Base-by-base conservation (phyloP, 2,113 vertebrate species). In the Mormyrus lacerda region DNA sequence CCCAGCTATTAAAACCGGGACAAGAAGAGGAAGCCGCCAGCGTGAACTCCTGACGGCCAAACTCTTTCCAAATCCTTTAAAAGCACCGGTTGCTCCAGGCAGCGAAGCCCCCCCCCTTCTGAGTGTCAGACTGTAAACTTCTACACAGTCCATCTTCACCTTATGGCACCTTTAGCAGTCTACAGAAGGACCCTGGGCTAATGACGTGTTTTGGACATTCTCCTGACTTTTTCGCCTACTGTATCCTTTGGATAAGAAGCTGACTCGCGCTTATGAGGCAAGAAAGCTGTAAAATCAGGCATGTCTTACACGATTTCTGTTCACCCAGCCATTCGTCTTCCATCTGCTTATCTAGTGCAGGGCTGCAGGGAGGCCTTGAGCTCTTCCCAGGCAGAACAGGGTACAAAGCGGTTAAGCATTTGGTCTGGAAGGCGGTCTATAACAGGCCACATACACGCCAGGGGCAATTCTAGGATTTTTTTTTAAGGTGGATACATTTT, bases 1-100 rank as follows among this genome's bases (percentile, higher is more conserved):
- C 45, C 53, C 53, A 24, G 53, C 17, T 65, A 35, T 61, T 87
- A 87, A 45, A 87, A 87, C 55, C 39, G 2, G 17, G 55, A 45
- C 27, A 31, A 65, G 87, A 61, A 42, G 42, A 24, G 53, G 51
- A 87, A 65, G 87, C 55, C 53, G 35, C 10, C 7, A 0, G 35
- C 8, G 19, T 24, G 55, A 9, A n/a, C 53, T 21, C 87, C 87
- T 4, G 21, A 8, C 1, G 19, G 19, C 39, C 39, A 9, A 87
- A 39, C 35, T 42, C 35, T 65, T 61, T 27, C 87, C 55, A 61
- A 44, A 87, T 87, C 35, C 55, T 87, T 87, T 87, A 61, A 87
- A 45, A 65, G 86, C 19, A 24, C 15, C 3, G 27, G 53, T 13
- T 58, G 51, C 50, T 27, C 51, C 39, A 19, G 45, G 84, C 84